Percentiles rank a stretch among this genome's conserved stretches.
phyloP scores from a whole-genome alignment of 2,797 vertebrate species.

The Melanotaenia pygmaea region DNA sequence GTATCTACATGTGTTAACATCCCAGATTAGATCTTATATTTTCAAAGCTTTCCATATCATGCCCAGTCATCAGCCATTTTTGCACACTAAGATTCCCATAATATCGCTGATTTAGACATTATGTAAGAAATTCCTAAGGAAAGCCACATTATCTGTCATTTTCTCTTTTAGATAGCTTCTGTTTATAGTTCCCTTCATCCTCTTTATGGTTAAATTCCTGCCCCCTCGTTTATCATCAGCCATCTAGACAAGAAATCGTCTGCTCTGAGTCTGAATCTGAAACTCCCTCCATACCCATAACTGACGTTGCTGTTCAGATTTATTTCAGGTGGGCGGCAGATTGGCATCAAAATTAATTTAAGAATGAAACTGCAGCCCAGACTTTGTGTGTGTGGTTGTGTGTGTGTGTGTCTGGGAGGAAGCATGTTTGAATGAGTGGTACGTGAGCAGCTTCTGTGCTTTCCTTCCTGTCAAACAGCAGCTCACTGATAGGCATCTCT shows the following conservation, averaged over 20 bases:
- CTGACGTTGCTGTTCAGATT: no score
- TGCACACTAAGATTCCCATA: neutral
- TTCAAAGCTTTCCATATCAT: no score
- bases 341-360: neutral
- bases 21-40: no score
- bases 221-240: neutral
- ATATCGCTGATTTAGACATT: neutral
- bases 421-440: slow-evolving; percentile 51
- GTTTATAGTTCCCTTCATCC: neutral
- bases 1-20: no score
- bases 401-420: slow-evolving; percentile 27
- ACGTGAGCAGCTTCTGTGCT: slow-evolving; percentile 42
- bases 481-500: slow-evolving; percentile 53
- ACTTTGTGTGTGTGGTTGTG: slow-evolving; percentile 8
- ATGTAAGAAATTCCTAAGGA: neutral
- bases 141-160: neutral
- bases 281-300: neutral
- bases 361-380: neutral
- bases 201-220: neutral
- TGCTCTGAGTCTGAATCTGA: neutral
- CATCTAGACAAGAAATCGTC: neutral
- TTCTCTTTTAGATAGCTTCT: neutral
- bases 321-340: neutral
- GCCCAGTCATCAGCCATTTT: no score
- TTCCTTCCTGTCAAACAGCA: slow-evolving; percentile 56